phyloP scores from a whole-genome alignment of 1,140 invertebrate species.

The Megalonaias nervosa region DNA sequence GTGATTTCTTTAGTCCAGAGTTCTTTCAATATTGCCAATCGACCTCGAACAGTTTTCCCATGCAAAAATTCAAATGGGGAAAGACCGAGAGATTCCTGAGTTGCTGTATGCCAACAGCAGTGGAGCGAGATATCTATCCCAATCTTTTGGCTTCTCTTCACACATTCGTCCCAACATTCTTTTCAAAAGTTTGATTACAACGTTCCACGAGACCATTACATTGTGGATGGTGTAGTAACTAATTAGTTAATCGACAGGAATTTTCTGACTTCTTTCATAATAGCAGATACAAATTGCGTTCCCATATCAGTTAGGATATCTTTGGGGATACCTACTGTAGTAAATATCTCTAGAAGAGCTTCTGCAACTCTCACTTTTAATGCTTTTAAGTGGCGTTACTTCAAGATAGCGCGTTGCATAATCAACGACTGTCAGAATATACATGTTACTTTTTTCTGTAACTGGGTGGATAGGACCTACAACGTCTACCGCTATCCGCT shows the following conservation, averaged over 20 bases:
- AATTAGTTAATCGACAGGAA: constrained; percentile 37
- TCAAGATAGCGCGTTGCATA: constrained; percentile 50
- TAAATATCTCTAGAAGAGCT: constrained; percentile 59
- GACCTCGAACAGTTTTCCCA: constrained; percentile 47
- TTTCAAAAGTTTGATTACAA: constrained; percentile 52
- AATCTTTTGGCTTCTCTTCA: constrained; percentile 17
- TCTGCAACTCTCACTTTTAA: constrained; percentile 39
- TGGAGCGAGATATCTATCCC: constrained; percentile 47
- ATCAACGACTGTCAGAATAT: constrained; percentile 35
- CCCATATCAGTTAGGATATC: constrained; percentile 42
- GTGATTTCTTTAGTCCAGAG: constrained; percentile 10
- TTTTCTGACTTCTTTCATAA: constrained; percentile 40
- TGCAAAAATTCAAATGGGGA: constrained; percentile 56
- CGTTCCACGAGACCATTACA: constrained; percentile 42
- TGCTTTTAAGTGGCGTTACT: constrained; percentile 32
- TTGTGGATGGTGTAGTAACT: constrained; percentile 27
- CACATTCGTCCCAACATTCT: constrained; percentile 31
- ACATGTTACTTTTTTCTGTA: constrained; percentile 23
- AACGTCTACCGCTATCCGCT: constrained; percentile 31
- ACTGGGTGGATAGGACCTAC: constrained; percentile 27
- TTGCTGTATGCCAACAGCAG: constrained; percentile 25
- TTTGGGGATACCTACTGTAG: constrained; percentile 67
- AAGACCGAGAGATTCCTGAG: constrained; percentile 42
- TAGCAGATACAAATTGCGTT: constrained; percentile 40
- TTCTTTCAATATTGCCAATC: constrained; percentile 44